Percentiles rank a stretch among this genome's conserved stretches.
These are phyloP conservation scores for Sphyrna mokarran DNA, from an alignment of 2,113 vertebrate species.

Conservation along the genomic window DNA sequence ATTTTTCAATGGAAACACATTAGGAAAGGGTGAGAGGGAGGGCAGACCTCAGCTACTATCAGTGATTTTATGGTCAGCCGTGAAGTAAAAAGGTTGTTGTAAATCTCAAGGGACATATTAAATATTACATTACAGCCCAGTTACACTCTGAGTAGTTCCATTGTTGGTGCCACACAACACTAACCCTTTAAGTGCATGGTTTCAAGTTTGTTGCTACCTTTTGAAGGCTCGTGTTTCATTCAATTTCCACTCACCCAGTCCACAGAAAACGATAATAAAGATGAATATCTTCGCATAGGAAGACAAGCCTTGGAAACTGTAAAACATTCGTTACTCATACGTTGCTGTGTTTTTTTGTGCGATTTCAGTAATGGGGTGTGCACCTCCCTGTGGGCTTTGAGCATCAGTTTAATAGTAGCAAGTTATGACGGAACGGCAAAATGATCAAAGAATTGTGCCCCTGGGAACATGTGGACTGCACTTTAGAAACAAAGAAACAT, in stretches of 20 bases:
- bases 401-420: background rate
- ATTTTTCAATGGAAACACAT: background rate
- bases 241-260: background rate
- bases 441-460: background rate
- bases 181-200: background rate
- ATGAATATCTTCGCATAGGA: background rate
- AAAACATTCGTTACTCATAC: background rate
- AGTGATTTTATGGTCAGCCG: background rate
- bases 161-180: background rate
- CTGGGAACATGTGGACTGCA: background rate
- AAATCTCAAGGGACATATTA: background rate
- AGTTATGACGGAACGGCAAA: background rate
- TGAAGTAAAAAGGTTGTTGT: background rate
- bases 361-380: background rate
- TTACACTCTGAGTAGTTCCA: background rate
- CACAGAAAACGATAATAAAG: background rate
- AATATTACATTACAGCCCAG: background rate
- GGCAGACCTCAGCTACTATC: background rate
- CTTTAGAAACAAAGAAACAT: too few species aligned
- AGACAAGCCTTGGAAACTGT: background rate
- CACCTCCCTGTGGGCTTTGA: background rate
- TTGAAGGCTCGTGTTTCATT: background rate
- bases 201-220: background rate
- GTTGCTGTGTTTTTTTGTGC: background rate
- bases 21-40: background rate